Evolutionary conservation across 2,888 invertebrate genomes (phyloP).

Genomic region (Dilophus febrilis): DNA sequence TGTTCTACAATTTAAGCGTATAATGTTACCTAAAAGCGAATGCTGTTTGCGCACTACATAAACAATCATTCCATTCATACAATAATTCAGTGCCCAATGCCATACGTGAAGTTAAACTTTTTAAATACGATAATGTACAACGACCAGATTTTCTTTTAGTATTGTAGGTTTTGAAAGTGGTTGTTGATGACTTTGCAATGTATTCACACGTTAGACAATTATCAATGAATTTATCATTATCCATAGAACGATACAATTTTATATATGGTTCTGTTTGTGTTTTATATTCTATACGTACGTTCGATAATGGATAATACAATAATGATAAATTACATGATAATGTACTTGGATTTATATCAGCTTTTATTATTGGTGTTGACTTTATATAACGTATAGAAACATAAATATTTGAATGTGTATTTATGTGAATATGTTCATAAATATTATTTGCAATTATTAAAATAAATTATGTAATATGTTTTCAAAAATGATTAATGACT

Average conservation of each 20-base stretch:
- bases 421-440: too few relatives aligned
- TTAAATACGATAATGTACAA: constrained; percentile 22
- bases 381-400: constrained; percentile 10
- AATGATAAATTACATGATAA: constrained; percentile 24
- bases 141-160: constrained; percentile 19
- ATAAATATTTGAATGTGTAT: not conserved
- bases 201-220: constrained; percentile 20
- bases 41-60: constrained; percentile 17
- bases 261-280: constrained; percentile 11
- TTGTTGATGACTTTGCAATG: constrained; percentile 18
- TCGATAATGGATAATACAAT: constrained; percentile 20
- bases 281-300: constrained; percentile 19
- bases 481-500: too few relatives aligned
- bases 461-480: too few relatives aligned
- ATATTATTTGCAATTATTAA: too few relatives aligned
- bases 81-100: constrained; percentile 24
- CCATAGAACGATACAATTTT: not conserved
- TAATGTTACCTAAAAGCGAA: constrained; percentile 17
- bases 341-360: constrained; percentile 26
- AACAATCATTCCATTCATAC: constrained; percentile 21
- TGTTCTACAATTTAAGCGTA: not conserved
- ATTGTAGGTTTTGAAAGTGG: constrained; percentile 22
- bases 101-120: constrained; percentile 20
- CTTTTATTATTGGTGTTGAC: constrained; percentile 25
- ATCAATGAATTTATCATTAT: constrained; percentile 7